Percentiles rank a stretch among this genome's conserved stretches.
Evolutionary conservation across 2,113 vertebrate genomes (phyloP).

Genomic region (Perca flavescens): DNA sequence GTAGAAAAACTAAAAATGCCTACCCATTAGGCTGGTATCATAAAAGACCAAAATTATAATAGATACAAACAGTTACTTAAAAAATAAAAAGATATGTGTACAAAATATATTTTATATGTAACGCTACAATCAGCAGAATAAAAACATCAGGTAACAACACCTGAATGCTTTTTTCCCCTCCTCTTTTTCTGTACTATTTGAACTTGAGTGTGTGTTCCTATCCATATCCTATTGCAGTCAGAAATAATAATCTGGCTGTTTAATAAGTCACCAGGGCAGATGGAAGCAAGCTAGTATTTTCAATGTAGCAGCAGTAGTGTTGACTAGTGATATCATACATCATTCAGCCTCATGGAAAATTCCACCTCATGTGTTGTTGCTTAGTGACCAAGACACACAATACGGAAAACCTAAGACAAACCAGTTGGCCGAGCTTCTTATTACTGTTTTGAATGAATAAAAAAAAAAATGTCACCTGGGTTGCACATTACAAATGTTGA

Average conservation of each 20-base stretch:
- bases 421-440: background rate
- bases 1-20: background rate
- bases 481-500: slow-evolving; percentile 1
- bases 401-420: slow-evolving; percentile 32
- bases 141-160: background rate
- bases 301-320: slow-evolving; percentile 6
- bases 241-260: slow-evolving; percentile 1
- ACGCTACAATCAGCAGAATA: background rate
- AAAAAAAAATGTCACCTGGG: background rate
- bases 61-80: background rate
- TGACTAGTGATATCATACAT: slow-evolving; percentile 43
- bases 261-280: slow-evolving; percentile 33
- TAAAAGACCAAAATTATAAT: background rate
- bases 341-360: slow-evolving; percentile 61
- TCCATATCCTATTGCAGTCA: background rate
- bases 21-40: background rate
- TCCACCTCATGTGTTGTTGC: slow-evolving; percentile 54
- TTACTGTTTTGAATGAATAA: slow-evolving; percentile 12
- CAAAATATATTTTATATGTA: background rate
- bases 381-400: slow-evolving; percentile 59
- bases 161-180: background rate
- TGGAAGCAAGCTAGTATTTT: slow-evolving; percentile 2
- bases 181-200: background rate
- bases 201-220: background rate
- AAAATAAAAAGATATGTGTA: background rate